phyloP scores from a whole-genome alignment of 2,888 invertebrate genomes.

The Cheilosia scutellata region DNA sequence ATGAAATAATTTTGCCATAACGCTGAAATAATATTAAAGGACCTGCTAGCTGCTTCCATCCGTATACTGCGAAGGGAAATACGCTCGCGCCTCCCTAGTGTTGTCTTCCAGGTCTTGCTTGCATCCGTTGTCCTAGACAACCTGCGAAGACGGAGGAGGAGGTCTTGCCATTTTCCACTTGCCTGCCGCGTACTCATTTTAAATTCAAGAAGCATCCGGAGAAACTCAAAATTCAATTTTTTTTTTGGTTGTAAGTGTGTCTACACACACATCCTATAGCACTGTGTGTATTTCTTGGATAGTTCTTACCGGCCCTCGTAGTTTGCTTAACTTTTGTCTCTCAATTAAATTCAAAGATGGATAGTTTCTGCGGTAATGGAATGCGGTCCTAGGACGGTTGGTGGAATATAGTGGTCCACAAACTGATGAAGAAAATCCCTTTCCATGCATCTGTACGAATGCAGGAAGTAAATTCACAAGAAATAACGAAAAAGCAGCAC shows the following conservation, averaged over 20 bases:
- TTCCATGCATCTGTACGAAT: background rate
- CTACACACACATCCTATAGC: background rate
- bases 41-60: slow-evolving; percentile 9
- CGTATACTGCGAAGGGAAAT: slow-evolving; percentile 52
- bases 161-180: slow-evolving; percentile 23
- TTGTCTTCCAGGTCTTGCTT: too few species aligned
- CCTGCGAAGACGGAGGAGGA: background rate
- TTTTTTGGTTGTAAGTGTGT: slow-evolving; percentile 2
- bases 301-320: slow-evolving; percentile 2
- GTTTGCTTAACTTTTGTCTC: slow-evolving; percentile 63
- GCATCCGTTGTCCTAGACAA: slow-evolving; percentile 17
- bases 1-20: slow-evolving; percentile 64
- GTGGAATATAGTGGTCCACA: background rate
- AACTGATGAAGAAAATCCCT: slow-evolving; percentile 13
- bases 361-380: slow-evolving; percentile 23
- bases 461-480: background rate
- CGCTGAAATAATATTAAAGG: slow-evolving; percentile 64
- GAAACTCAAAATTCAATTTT: slow-evolving; percentile 16
- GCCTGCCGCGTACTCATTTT: slow-evolving; percentile 40
- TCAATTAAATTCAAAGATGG: slow-evolving; percentile 61
- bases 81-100: slow-evolving; percentile 11
- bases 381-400: background rate
- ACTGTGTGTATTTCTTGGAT: slow-evolving; percentile 3
- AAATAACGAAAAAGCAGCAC: background rate
- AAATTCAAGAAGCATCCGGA: slow-evolving; percentile 59